Percentiles rank a stretch among this genome's conserved stretches.
Evolutionary conservation across 2,797 vertebrate species (phyloP).

Genomic region (Pteronotus mesoamericanus): DNA sequence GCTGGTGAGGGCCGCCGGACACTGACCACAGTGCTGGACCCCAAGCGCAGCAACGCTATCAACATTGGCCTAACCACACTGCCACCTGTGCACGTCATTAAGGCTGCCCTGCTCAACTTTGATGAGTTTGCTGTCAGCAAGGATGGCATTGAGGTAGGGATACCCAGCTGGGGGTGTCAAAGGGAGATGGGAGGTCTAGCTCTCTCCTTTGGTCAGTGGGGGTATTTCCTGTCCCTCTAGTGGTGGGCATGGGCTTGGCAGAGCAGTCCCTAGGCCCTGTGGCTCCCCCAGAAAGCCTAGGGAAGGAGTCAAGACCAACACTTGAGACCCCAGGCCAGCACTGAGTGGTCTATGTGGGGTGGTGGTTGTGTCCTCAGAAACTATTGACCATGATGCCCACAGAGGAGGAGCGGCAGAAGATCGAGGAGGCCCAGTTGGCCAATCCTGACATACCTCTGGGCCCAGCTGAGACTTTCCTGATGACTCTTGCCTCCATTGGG

Average conservation of each 20-base stretch:
- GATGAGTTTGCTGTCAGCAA: constrained; percentile 97
- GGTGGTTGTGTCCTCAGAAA: constrained; percentile 86
- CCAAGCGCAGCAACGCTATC: constrained; percentile 95
- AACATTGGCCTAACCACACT: constrained; percentile 97
- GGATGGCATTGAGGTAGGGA: constrained; percentile 94
- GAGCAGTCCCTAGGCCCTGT: neutral
- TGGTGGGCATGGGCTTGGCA: neutral
- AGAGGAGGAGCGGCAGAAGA: constrained; percentile 98
- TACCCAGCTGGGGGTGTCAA: neutral
- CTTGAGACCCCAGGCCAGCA: neutral
- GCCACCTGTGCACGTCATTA: constrained; percentile 92
- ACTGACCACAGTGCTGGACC: constrained; percentile 89
- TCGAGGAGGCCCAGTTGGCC: constrained; percentile 95
- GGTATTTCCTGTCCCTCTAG: neutral
- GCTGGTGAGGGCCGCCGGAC: constrained; percentile 88
- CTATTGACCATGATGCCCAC: constrained; percentile 97
- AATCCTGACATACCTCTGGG: constrained; percentile 93
- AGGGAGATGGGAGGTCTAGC: neutral
- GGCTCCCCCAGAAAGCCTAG: neutral
- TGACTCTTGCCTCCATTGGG: constrained; percentile 92
- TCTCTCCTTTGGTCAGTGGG: neutral
- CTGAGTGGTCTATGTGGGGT: constrained; percentile 17
- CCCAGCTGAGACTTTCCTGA: constrained; percentile 95
- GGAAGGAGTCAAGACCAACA: neutral
- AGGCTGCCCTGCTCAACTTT: constrained; percentile 92